Evolutionary conservation across 2,888 invertebrate genomes (phyloP), one percentile per base, ranked within the genome.

Genomic region (Dicyrtomina minuta): DNA sequence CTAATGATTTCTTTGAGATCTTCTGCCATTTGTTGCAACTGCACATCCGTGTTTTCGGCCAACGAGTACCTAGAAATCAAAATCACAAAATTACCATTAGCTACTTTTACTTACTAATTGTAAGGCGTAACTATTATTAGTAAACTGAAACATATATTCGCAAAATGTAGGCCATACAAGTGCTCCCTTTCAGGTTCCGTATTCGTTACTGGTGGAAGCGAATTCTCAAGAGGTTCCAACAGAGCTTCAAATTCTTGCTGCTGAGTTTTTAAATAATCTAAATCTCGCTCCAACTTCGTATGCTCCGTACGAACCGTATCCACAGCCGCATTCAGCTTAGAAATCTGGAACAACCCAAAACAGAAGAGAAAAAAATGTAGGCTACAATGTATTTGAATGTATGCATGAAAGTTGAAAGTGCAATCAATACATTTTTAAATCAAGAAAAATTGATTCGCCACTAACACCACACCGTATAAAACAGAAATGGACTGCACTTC

Each of bases 1-100:
- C 96, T 94, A 68, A 97, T 94, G 12, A 96, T 92, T 82, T 96
- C 96, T 79, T 95, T 95, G 71, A 97, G 82, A 82, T 97, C 96
- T 81, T 94, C 93, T 0, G 93, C 91, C 93, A 97, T 96, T 81
- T 93, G 90, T 79, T 94, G 91, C 66, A 97, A 82, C 80, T 96
- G 95, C 0, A 92, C 91, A 81, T 96, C 95, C 74, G 96, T 85
- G 80, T 89, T 92, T 82, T 96, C 96, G 0, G 95, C 91, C 80
- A 95, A 83, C 64, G 90, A 88, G 81, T 95, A 96, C 80, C 90
- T 90, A 80, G 61, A 72, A 61, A 72, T 68, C 61, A 68, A 33
- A 49, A 62, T 53, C 1, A 58, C n/a, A n/a, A n/a, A 22, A 22
- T 59, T 60, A 15, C 2, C 56, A 26, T n/a, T 5, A 8, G 0